Base-by-base conservation (phyloP, 1,140 invertebrate genomes). In the Drosophila nikananu region DNA sequence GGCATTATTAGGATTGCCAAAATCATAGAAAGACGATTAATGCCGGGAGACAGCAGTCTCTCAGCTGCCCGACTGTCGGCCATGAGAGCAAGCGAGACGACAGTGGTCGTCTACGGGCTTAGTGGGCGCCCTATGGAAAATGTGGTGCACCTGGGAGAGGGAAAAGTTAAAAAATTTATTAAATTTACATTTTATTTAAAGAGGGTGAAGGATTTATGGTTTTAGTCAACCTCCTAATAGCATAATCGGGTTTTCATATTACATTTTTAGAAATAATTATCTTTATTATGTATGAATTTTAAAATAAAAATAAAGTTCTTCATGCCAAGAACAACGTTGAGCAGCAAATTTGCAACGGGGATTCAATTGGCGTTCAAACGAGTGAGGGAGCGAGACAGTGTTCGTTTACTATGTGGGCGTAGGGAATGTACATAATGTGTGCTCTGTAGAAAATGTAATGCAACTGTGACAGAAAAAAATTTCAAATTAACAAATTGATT, bases 21-120 rank as follows among this genome's bases (percentile, higher is more conserved):
- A 91, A 90, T 81, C 78, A 86, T 91, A 92, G 90, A 91, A 92
- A 91, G 90, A 77, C 87, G 86, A 91, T 91, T 86, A 89, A 87
- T 81, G 78, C 62, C 46, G 66, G 21, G 32, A 51, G 74, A 72
- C 58, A 49, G 51, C 46, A 57, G 41, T 37, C 42, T 46, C 30
- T 72, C 35, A 12, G n/a, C 44, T 75, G 19, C 58, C 55, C 23
- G 44, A 44, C 17, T 30, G 30, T 30, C 3, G 37, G 10, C 21
- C 23, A 27, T 15, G 65, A 21, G 82, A 60, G 77, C 65, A 66
- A 86, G 80, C 37, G 77, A 68, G 80, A 80, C 60, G 66, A 61
- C 25, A 4, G 21, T 13, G 6, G 21, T 21, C 10, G 25, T 27
- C 46, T 23, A 15, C n/a, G 32, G n/a, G 23, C 1, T 21, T 19